A percentile compares a stretch with the other conserved stretches of the same genome.
Evolutionary conservation across 2,888 invertebrate genomes (phyloP).

Genomic region (Trachelus iudaicus): DNA sequence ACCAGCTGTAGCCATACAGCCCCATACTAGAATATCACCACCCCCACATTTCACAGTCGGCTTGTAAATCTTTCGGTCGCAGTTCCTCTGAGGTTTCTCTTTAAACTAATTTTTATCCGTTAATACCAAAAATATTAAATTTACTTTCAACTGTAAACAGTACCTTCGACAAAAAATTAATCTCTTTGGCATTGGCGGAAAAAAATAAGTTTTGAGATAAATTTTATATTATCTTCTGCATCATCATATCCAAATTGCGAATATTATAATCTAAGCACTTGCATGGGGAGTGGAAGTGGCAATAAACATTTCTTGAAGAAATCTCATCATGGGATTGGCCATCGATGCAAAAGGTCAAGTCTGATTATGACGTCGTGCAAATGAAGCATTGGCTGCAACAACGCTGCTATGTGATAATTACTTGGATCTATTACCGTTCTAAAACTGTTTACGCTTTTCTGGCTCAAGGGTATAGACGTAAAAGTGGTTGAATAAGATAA

Average conservation of each 20-base stretch:
- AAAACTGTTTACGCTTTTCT: conserved; percentile 3
- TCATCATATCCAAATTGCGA: not conserved
- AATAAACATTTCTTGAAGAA: not conserved
- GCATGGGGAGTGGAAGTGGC: not conserved
- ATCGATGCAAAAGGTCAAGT: not conserved
- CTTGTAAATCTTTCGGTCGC: too few relatives aligned
- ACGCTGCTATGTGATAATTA: not conserved
- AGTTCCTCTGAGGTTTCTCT: too few relatives aligned
- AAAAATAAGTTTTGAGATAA: too few relatives aligned
- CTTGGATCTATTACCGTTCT: not conserved
- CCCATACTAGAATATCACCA: too few relatives aligned
- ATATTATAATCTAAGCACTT: not conserved
- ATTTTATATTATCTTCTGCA: too few relatives aligned
- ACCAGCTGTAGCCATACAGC: too few relatives aligned
- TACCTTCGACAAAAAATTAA: too few relatives aligned
- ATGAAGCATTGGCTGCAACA: not conserved
- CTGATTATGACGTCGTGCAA: not conserved
- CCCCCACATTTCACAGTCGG: too few relatives aligned
- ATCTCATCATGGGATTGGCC: not conserved
- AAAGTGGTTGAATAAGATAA: not conserved
- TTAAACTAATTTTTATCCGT: too few relatives aligned
- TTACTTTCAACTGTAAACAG: too few relatives aligned
- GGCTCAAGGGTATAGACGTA: conserved; percentile 14
- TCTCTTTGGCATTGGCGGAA: too few relatives aligned
- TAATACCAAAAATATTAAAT: too few relatives aligned